Percentiles rank a stretch among this genome's conserved stretches.
Conservation (phyloP, 2,888 invertebrate genomes). For the Coleophora flavipennella region DNA sequence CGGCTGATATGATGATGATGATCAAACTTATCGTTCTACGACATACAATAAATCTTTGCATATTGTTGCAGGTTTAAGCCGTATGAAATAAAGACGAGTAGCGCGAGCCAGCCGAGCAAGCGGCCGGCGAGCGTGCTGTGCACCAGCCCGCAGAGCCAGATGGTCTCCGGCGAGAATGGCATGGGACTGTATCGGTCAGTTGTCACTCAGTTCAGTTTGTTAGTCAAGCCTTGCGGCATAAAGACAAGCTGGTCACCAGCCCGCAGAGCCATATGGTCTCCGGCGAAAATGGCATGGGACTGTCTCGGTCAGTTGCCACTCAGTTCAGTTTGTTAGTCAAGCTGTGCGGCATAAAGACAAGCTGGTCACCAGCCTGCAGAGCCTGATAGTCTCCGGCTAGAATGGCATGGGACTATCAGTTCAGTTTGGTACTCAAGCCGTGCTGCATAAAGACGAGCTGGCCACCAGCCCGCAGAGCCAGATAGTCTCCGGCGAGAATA, state of each 20-base stretch:
- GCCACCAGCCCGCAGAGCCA: slow-evolving; percentile 47
- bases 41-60: too few relatives aligned
- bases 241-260: slow-evolving; percentile 38
- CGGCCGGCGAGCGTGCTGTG: slow-evolving; percentile 51
- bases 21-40: too few relatives aligned
- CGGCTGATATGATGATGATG: too few relatives aligned
- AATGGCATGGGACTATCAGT: slow-evolving; percentile 60
- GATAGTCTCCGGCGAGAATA: slow-evolving; percentile 52
- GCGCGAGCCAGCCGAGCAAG: slow-evolving; percentile 55
- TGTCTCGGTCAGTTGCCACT: slow-evolving; percentile 41
- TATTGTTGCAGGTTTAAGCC: slow-evolving; percentile 64
- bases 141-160: slow-evolving; percentile 43
- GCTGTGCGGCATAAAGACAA: too few relatives aligned
- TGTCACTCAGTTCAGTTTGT: too few relatives aligned
- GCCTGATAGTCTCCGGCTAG: slow-evolving; percentile 46
- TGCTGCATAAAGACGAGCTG: too few relatives aligned
- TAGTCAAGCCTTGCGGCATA: too few relatives aligned
- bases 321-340: too few relatives aligned
- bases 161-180: slow-evolving; percentile 56
- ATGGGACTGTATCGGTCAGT: slow-evolving; percentile 58
- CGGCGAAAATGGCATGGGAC: slow-evolving; percentile 61
- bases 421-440: too few relatives aligned
- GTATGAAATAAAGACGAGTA: slow-evolving; percentile 71
- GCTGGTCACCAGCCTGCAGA: slow-evolving; percentile 43
- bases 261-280: slow-evolving; percentile 46